Evolutionary conservation across 1,140 invertebrate genomes (phyloP).

Genomic region (Oryzaephilus surinamensis): DNA sequence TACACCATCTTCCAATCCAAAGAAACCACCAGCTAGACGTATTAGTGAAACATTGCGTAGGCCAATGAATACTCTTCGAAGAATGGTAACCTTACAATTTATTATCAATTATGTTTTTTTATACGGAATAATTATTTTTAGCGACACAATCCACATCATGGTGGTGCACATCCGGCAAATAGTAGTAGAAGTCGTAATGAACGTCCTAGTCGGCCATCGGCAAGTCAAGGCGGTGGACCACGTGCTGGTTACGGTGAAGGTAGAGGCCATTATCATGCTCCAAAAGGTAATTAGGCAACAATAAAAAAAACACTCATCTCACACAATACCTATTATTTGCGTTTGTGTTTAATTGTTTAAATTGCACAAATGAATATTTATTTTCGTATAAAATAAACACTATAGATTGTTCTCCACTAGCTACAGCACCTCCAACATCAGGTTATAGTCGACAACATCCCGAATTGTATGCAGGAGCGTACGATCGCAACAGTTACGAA

Average conservation of each 20-base stretch:
- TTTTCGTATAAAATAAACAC: too few species aligned
- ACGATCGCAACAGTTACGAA: slow-evolving; percentile 44
- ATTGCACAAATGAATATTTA: too few species aligned
- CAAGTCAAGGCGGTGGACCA: slow-evolving; percentile 43
- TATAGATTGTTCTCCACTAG: slow-evolving; percentile 39
- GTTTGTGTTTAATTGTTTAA: slow-evolving; percentile 18
- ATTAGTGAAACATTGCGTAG: slow-evolving; percentile 78
- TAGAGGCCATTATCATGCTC: slow-evolving; percentile 59
- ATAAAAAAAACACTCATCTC: too few species aligned
- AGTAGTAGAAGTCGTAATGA: slow-evolving; percentile 28
- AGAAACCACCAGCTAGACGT: slow-evolving; percentile 74
- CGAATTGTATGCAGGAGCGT: slow-evolving; percentile 53
- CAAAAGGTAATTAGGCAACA: slow-evolving; percentile 59
- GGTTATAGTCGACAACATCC: slow-evolving; percentile 41
- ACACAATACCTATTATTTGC: background rate
- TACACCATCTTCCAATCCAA: slow-evolving; percentile 95
- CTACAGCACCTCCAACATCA: slow-evolving; percentile 50
- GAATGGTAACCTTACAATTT: slow-evolving; percentile 56
- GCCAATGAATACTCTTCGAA: slow-evolving; percentile 77
- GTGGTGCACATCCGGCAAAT: slow-evolving; percentile 24
- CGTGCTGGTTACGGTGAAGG: slow-evolving; percentile 59
- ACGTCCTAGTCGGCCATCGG: slow-evolving; percentile 26
- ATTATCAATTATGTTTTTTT: slow-evolving; percentile 6
- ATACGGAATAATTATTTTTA: slow-evolving; percentile 15
- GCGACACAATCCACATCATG: slow-evolving; percentile 15